Evolutionary conservation across 2,113 vertebrate genomes (phyloP).

Genomic region (Mixornis gularis): DNA sequence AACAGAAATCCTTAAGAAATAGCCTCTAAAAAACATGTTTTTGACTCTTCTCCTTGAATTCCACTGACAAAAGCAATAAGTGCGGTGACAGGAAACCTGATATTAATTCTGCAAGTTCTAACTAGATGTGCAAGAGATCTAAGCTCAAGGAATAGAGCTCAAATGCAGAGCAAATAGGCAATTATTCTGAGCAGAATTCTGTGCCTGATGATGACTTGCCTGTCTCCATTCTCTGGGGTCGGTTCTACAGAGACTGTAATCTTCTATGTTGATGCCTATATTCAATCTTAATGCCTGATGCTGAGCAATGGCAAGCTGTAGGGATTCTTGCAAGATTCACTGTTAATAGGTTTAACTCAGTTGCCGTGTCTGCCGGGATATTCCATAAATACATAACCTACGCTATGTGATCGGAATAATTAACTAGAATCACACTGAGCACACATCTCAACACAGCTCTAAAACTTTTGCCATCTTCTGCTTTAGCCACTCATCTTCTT

Average conservation of each 20-base stretch:
- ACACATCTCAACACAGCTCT: not conserved
- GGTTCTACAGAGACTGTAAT: slow-evolving; percentile 29
- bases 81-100: slow-evolving; percentile 41
- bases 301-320: slow-evolving; percentile 30
- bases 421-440: not conserved
- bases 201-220: slow-evolving; percentile 25
- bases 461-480: not conserved
- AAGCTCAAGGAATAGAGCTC: slow-evolving; percentile 13
- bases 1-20: slow-evolving; percentile 28
- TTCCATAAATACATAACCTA: slow-evolving; percentile 44
- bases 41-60: slow-evolving; percentile 41
- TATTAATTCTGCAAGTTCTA: slow-evolving; percentile 57
- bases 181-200: slow-evolving; percentile 42
- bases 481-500: not conserved
- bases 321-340: slow-evolving; percentile 36
- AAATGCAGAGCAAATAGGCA: slow-evolving; percentile 45
- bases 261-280: slow-evolving; percentile 35
- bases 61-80: slow-evolving; percentile 49
- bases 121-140: slow-evolving; percentile 28
- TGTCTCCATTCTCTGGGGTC: not conserved
- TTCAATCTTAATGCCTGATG: slow-evolving; percentile 48
- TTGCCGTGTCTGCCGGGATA: not conserved
- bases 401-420: not conserved
- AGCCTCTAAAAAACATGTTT: slow-evolving; percentile 28
- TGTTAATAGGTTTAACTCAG: slow-evolving; percentile 53